Base-by-base conservation (phyloP, 2,888 invertebrate species). In the Drosophila gaucha region DNA sequence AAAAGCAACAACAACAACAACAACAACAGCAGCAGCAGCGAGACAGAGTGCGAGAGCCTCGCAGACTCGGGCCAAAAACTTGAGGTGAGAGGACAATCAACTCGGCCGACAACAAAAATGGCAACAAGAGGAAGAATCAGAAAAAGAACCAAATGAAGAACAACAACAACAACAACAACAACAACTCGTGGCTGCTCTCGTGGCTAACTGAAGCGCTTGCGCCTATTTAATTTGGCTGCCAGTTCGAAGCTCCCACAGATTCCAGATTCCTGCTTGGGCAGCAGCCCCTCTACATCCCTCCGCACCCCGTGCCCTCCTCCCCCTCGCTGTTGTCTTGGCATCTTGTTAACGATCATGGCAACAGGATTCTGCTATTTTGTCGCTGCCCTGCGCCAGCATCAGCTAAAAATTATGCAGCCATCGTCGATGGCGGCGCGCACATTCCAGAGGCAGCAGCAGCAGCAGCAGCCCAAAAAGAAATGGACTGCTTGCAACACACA, bases 281-380 rank as follows among this genome's bases (percentile, higher is more conserved):
- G 46, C 39, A 24, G 55, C 54, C 20, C n/a, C n/a, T n/a, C n/a
- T n/a, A n/a, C n/a, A n/a, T n/a, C n/a, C 2, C 6, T 6, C 24
- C 36, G 20, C 16, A 16, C 22, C 33, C 24, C 12, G 12, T 14
- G 9, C 12, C 33, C 6, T 59, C 39, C 31, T 30, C 46, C 46
- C 46, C 5, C 31, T 46, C 30, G 12, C 59, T 67, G 64, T 80
- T 87, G 83, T 87, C 80, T 82, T 82, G 82, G 84, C 87, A 88
- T 88, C 88, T 84, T 84, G 88, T 84, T 84, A 84, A 88, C 84
- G 84, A 84, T 88, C 88, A 88, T 83, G 86, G 88, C 84, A 84
- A 88, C 84, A 84, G 88, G 88, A 86, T 84, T 84, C 88, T 86
- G 84, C 84, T 84, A 84, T 84, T 84, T 84, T 84, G 88, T 88